Base-by-base conservation (phyloP, 2,797 vertebrate species). In the Steatocranus sp. region DNA sequence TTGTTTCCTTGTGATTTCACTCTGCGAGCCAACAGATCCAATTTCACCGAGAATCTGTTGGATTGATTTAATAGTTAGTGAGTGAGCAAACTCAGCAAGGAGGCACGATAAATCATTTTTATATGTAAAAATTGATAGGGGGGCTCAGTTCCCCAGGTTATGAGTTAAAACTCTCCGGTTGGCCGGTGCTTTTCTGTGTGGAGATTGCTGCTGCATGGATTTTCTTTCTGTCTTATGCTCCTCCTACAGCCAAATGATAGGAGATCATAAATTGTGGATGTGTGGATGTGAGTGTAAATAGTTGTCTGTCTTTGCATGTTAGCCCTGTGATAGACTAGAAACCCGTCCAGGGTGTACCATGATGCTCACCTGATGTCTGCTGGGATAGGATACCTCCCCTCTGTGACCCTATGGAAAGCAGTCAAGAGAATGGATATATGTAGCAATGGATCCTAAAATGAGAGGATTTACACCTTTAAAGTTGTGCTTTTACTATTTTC, bases 401-500 rank as follows among this genome's bases (percentile, higher is more conserved):
- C 23, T 48, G 0, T 30, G 68, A 73, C 41, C 25, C 6, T n/a
- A 43, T 68, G 63, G 20, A 68, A 43, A 17, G 63, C 2, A 2
- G 8, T 48, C 4, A 25, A 68, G 63, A 68, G 14, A 43, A 25
- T 23, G 15, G 10, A 18, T 48, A 2, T 18, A 46, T 27, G 66
- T 70, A 18, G 63, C 63, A 43, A 7, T 43, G 14, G 12, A 68
- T 68, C 63, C 23, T 43, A 4, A 70, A 15, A 43, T 43, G n/a
- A 66, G 11, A 23, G 12, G 20, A 27, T 73, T 73, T 73, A 43
- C 27, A 27, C 8, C 41, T 46, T 68, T 41, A 23, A 68, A 41
- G 20, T 68, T 68, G 63, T 43, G 20, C 23, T 70, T 46, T 70
- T 73, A 8, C 17, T 30, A 30, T 73, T 73, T 73, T 73, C 38